These are phyloP conservation scores for Tineola bisselliella DNA, from an alignment of 2,888 invertebrate genomes.

Conservation along the genomic window DNA sequence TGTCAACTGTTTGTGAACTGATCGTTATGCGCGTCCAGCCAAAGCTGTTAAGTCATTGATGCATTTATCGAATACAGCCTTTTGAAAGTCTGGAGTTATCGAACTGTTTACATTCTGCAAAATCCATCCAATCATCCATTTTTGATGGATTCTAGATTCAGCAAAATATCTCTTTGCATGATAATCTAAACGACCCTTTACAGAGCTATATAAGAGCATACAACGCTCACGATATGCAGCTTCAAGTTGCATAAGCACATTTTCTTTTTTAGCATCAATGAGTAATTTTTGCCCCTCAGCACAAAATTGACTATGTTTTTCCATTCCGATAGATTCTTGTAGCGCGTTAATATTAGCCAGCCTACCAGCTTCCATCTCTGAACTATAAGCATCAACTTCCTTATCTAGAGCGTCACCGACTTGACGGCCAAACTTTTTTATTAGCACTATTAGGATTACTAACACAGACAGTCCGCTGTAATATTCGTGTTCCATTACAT, in stretches of 20 bases:
- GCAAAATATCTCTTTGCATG: constrained; percentile 83
- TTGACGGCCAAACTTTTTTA: constrained; percentile 75
- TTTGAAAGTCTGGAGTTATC: constrained; percentile 90
- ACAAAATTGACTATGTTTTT: constrained; percentile 77
- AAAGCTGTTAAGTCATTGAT: constrained; percentile 81
- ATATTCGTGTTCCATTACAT: constrained; percentile 92
- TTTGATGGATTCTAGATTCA: constrained; percentile 84
- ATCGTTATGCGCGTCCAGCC: constrained; percentile 50
- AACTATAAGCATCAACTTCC: constrained; percentile 70
- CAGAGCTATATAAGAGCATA: constrained; percentile 59
- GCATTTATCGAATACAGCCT: constrained; percentile 84
- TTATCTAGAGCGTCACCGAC: constrained; percentile 72
- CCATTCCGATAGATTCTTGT: constrained; percentile 63
- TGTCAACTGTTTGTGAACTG: too few species aligned
- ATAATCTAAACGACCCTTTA: constrained; percentile 87
- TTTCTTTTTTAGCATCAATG: constrained; percentile 88
- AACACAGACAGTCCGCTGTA: constrained; percentile 78
- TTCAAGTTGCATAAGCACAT: constrained; percentile 91
- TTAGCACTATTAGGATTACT: constrained; percentile 64
- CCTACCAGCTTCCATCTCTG: constrained; percentile 62
- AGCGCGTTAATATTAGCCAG: constrained; percentile 50
- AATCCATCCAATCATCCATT: constrained; percentile 94
- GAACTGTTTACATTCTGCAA: constrained; percentile 81
- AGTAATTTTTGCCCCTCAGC: constrained; percentile 80
- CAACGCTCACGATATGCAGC: constrained; percentile 80